Base-by-base conservation (phyloP, 2,113 vertebrate genomes). In the Indicator indicator region DNA sequence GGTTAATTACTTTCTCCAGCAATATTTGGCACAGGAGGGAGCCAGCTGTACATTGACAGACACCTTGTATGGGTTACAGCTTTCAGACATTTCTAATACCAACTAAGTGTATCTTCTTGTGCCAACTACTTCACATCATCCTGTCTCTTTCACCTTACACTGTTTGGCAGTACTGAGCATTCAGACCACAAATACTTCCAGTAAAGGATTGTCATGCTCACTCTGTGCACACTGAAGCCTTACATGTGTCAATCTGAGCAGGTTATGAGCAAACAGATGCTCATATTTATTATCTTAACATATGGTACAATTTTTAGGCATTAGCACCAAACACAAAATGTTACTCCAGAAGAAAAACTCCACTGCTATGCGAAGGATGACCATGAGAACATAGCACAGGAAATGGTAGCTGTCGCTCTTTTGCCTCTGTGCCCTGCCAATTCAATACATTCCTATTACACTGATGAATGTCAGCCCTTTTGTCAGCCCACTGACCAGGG, bases 1-100 rank as follows among this genome's bases (percentile, higher is more conserved):
- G 69, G 76, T 84, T 90, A 84, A 95, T 93, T 90, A 95, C 77
- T 86, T 93, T 96, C 67, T 2, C 83, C 73, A 88, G 73, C 9
- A 73, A 40, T 81, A 81, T 64, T 56, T 81, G 75, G 86, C 85
- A 91, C 83, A 80, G 90, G 69, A 92, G 72, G 90, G 72, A 96
- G 90, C 86, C 76, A 81, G 64, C 58, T 58, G 58, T 88, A 88
- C 80, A n/a, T 23, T 55, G 83, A 62, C 76, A 80, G 65, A 54
- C 30, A 88, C 58, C 65, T 81, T 50, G 44, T 32, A 60, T 32
- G 71, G 16, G 65, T 75, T 78, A 24, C 76, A 81, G 33, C 58
- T 81, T 58, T 81, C 80, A 68, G 52, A 50, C 42, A 16, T 63
- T 65, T 63, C 68, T 52, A 83, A 64, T 5, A 32, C 20, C 73